Evolutionary conservation across 2,888 invertebrate genomes (phyloP).

Genomic region (Agonopterix subpropinquella): DNA sequence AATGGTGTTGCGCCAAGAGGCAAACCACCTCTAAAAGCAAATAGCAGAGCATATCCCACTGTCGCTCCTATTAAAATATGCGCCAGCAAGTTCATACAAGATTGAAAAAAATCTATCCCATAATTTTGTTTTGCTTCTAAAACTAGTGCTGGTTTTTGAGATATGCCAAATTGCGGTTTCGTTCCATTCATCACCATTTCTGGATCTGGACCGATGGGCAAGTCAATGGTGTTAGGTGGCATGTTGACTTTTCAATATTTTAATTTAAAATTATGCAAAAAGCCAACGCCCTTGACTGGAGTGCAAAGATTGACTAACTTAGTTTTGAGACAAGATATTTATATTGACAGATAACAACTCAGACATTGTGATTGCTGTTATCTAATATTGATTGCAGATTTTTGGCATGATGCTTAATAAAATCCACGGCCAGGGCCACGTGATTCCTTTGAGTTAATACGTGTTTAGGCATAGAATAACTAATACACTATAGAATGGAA

Average conservation of each 20-base stretch:
- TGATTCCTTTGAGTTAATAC: no score
- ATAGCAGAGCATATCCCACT: conserved; percentile 34
- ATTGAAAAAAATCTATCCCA: conserved; percentile 35
- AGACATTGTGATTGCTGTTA: background rate
- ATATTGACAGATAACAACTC: background rate
- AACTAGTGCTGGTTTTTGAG: background rate
- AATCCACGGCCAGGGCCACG: no score
- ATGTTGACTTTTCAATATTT: conserved; percentile 7
- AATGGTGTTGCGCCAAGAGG: conserved; percentile 33
- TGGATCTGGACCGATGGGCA: conserved; percentile 13
- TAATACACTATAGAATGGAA: no score
- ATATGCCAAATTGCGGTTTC: background rate
- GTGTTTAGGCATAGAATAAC: no score
- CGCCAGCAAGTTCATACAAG: conserved; percentile 36
- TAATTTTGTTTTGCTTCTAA: conserved; percentile 21
- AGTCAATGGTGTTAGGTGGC: conserved; percentile 28
- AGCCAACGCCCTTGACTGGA: background rate
- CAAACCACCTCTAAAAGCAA: conserved; percentile 31
- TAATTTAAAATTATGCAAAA: background rate
- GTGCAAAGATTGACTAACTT: background rate
- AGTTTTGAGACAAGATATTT: background rate
- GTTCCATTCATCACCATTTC: conserved; percentile 12
- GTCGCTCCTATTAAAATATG: conserved; percentile 48
- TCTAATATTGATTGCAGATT: background rate
- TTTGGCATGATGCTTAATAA: no score